Base-by-base conservation (phyloP, 2,797 vertebrate species). In the Oreochromis grahami region DNA sequence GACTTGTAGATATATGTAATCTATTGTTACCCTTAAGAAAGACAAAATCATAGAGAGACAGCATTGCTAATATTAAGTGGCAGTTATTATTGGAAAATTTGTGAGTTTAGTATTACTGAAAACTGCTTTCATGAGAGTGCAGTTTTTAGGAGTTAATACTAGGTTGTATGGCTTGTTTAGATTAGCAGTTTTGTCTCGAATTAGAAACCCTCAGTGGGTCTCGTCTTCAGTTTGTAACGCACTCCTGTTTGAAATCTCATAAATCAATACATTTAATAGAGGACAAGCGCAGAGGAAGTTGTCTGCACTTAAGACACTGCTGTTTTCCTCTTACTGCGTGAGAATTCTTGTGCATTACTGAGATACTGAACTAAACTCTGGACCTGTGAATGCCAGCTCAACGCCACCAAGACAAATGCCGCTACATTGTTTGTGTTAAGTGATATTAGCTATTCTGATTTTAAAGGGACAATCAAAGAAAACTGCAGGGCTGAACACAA, bases 261-360 rank as follows among this genome's bases (percentile, higher is more conserved):
- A 45, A 86, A 86, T 89, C 52, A 77, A 80, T 85, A 60, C 7
- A 81, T 84, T 77, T 50, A 84, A 86, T 53, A 48, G 36, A 38
- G 53, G 34, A 32, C 43, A 32, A 65, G 8, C 3, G 8, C 36
- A 34, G 45, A 48, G 68, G 43, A 72, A 32, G 68, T 48, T 72
- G 43, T 48, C 68, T 72, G 43, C 26, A 48, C 43, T 72, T 48
- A 72, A 48, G 68, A 32, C 24, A 8, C 68, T 63, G 8, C 24
- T 60, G 2, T 80, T 15, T 51, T 15, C 5, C 41, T 45, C 29
- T 36, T n/a, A 70, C 38, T 6, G 7, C 29, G 45, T 6, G 3
- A 76, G 36, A 79, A 6, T 34, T n/a, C 38, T 63, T 41, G 2
- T 52, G 50, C 51, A 63, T 51, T 34, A 78, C 45, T 77, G 38